Percentiles rank a stretch among this genome's conserved stretches.
Evolutionary conservation across 2,797 vertebrate species (phyloP).

Genomic region (Hippoglossus hippoglossus): DNA sequence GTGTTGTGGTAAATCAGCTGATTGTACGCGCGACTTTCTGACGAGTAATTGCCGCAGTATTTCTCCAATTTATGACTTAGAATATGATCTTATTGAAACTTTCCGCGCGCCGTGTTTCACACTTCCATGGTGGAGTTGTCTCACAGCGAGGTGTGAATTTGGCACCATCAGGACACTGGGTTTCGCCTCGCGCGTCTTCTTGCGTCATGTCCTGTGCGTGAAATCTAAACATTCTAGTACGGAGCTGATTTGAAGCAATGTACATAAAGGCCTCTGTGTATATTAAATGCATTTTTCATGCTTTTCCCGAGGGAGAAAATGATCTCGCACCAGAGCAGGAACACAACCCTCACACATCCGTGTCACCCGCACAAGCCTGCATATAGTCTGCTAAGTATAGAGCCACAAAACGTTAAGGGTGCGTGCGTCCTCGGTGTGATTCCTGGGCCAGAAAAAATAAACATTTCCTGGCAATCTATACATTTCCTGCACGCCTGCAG

Average conservation of each 20-base stretch:
- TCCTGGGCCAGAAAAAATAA: slow-evolving; percentile 41
- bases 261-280: background rate
- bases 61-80: slow-evolving; percentile 45
- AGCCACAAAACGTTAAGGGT: background rate
- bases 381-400: background rate
- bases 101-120: slow-evolving; percentile 45
- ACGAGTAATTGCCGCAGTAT: slow-evolving; percentile 50
- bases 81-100: slow-evolving; percentile 57
- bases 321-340: no score
- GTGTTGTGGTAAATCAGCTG: slow-evolving; percentile 50
- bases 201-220: background rate
- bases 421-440: slow-evolving; percentile 33
- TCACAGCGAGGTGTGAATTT: slow-evolving; percentile 14
- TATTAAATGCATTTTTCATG: no score
- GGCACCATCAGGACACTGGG: background rate
- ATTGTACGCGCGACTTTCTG: slow-evolving; percentile 21
- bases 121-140: slow-evolving; percentile 35
- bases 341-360: no score
- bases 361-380: no score
- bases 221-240: background rate
- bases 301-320: no score
- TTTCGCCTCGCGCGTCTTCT: background rate
- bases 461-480: slow-evolving; percentile 52
- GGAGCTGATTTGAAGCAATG: background rate
- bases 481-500: slow-evolving; percentile 41